Base-by-base conservation (phyloP, 2,797 vertebrate genomes). In the Rhabdophis nuchalis region DNA sequence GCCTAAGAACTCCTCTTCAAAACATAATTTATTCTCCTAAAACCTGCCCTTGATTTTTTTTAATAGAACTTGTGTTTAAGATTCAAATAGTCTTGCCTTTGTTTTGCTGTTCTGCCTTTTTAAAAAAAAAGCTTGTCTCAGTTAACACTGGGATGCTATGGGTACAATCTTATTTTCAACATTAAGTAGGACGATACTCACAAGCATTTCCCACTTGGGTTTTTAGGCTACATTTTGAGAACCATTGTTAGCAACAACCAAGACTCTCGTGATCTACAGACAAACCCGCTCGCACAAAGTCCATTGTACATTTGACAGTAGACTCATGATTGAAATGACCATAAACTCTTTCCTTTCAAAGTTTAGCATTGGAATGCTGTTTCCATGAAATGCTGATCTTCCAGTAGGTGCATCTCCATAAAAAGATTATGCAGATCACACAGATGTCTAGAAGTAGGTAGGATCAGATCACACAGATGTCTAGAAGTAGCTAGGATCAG, bases 11-110 rank as follows among this genome's bases (percentile, higher is more conserved):
- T 93, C 85, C 41, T 91, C 77, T 90, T 3, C 53, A 92, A 92
- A 95, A 96, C 20, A 89, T 89, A 85, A 77, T 94, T 95, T 36
- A 0, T 53, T 9, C 72, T 89, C 32, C 87, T 93, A 86, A 87
- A 86, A 95, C 91, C 90, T 88, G 27, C 27, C 85, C 54, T 90
- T 88, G 86, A 60, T 93, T 88, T 90, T 85, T 54, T 90, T 85
- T 54, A 90, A 64, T 90, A 54, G 36, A 90, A 60, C 77, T 82
- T 32, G 68, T 52, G 46, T 53, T 92, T 87, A 57, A 90, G 85
- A 29, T 90, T 90, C 88, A 85, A 88, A 93, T 88, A 57, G 90
- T 56, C 23, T 60, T 77, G 5, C 89, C 18, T 94, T 94, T 87
- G 12, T 72, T 72, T 54, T 86, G 18, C 94, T 93, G 11, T 46